Conservation (phyloP, 1,140 invertebrate genomes). For the Apolygus lucorum region DNA sequence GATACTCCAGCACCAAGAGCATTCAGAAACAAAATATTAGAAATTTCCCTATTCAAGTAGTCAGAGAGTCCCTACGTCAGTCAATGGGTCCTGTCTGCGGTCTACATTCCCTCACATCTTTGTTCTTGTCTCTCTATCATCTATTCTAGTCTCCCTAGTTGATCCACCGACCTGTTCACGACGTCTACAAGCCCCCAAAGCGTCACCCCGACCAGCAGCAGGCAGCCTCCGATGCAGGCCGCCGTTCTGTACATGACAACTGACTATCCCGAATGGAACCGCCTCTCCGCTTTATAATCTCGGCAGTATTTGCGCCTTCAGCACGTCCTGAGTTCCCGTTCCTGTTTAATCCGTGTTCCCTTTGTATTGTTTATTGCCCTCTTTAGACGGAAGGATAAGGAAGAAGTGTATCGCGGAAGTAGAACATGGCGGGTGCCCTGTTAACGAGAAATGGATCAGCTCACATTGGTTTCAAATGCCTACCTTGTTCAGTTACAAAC, state of each 20-base stretch:
- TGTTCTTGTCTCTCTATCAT: too few relatives aligned
- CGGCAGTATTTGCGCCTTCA: slow-evolving; percentile 9
- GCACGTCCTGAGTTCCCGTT: slow-evolving; percentile 3
- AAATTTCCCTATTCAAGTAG: too few relatives aligned
- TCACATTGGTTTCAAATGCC: too few relatives aligned
- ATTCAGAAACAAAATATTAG: too few relatives aligned
- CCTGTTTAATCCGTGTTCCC: not conserved
- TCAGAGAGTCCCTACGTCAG: too few relatives aligned
- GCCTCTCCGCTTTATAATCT: not conserved
- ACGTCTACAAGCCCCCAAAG: slow-evolving; percentile 10
- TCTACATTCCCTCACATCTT: too few relatives aligned
- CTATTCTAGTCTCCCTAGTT: too few relatives aligned
- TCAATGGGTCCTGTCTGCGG: too few relatives aligned
- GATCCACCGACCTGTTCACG: not conserved
- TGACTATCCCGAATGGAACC: not conserved
- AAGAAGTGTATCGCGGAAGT: not conserved
- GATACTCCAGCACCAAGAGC: too few relatives aligned
- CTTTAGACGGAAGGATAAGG: not conserved
- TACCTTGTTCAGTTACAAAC: too few relatives aligned
- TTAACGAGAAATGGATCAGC: too few relatives aligned
- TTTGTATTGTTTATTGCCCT: not conserved
- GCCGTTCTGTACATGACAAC: slow-evolving; percentile 17
- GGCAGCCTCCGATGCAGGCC: not conserved
- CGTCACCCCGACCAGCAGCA: not conserved
- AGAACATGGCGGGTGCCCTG: too few relatives aligned